Conservation (phyloP, 2,113 vertebrate genomes). For the Entomyzon cyanotis region DNA sequence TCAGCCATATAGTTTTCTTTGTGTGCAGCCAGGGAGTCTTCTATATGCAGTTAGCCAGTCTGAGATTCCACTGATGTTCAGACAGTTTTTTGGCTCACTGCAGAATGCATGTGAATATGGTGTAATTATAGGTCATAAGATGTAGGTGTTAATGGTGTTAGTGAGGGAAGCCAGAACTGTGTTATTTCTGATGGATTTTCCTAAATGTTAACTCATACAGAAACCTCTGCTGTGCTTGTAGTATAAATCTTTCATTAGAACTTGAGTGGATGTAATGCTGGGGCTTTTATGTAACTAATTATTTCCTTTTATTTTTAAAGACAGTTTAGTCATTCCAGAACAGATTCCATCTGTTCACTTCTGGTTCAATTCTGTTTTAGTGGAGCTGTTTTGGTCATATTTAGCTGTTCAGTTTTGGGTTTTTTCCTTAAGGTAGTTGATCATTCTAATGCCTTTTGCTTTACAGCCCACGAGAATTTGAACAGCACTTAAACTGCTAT, state of each 20-base stretch:
- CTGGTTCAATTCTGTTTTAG: background rate
- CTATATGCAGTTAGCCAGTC: background rate
- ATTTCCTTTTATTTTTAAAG: constrained; percentile 32
- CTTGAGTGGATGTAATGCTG: background rate
- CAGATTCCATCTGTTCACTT: background rate
- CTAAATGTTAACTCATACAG: background rate
- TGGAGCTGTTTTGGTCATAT: background rate
- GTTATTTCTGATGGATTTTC: constrained; percentile 6
- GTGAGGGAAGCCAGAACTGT: background rate
- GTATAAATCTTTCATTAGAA: background rate
- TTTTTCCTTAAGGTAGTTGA: background rate
- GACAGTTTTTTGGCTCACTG: background rate
- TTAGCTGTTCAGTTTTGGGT: background rate
- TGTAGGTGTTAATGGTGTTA: background rate
- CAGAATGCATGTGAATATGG: background rate
- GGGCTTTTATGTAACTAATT: background rate
- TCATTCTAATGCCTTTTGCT: background rate
- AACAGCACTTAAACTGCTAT: background rate
- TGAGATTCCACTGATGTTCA: background rate
- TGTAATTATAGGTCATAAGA: background rate
- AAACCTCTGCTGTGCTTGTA: background rate
- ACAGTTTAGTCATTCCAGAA: constrained; percentile 10
- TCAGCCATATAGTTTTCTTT: background rate
- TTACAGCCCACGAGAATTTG: background rate
- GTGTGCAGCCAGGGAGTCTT: background rate